phyloP scores from a whole-genome alignment of 1,140 invertebrate genomes.

The Caligus rogercresseyi region DNA sequence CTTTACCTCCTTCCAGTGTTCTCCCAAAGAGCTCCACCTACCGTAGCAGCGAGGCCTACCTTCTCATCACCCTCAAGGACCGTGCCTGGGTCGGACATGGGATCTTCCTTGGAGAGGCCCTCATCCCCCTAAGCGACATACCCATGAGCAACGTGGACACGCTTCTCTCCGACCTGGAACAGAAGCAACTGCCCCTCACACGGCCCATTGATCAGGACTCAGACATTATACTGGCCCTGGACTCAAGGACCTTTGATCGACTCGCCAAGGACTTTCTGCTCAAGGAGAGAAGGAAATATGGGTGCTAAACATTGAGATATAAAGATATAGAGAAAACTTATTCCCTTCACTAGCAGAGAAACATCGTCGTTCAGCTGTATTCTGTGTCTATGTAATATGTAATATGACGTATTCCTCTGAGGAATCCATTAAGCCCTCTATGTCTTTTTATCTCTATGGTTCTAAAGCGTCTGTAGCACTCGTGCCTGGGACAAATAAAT shows the following conservation, averaged over 20 bases:
- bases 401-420: too few relatives aligned
- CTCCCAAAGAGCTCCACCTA: constrained; percentile 19
- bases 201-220: constrained; percentile 55
- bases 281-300: constrained; percentile 45
- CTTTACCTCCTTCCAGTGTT: constrained; percentile 1
- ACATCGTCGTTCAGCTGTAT: too few relatives aligned
- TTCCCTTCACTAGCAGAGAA: too few relatives aligned
- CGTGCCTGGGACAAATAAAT: too few relatives aligned
- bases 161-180: constrained; percentile 41
- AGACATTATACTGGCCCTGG: constrained; percentile 54
- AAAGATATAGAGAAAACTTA: too few relatives aligned
- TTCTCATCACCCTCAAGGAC: constrained; percentile 81
- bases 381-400: too few relatives aligned
- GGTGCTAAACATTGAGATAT: too few relatives aligned
- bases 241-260: constrained; percentile 67
- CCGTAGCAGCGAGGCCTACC: constrained; percentile 44
- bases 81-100: constrained; percentile 70
- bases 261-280: constrained; percentile 76
- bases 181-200: constrained; percentile 58
- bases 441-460: too few relatives aligned
- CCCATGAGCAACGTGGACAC: constrained; percentile 37
- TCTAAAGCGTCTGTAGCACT: too few relatives aligned
- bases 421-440: too few relatives aligned
- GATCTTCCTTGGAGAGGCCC: constrained; percentile 83
- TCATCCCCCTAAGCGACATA: constrained; percentile 55